Conservation (phyloP, 2,888 invertebrate genomes). For the Caenorhabditis sp. region DNA sequence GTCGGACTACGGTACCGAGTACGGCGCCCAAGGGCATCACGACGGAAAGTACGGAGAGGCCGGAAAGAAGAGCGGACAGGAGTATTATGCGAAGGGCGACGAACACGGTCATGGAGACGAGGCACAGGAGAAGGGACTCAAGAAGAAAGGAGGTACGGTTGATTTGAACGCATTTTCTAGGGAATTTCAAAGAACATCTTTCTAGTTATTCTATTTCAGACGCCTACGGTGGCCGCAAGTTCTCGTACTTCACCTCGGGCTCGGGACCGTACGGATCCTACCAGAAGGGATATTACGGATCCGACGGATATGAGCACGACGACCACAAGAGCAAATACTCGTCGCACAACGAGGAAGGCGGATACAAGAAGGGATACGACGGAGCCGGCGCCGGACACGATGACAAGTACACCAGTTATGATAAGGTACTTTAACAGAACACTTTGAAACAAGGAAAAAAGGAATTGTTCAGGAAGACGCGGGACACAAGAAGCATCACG, state of each 20-base stretch:
- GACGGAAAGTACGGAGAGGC: constrained; percentile 57
- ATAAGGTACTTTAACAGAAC: constrained; percentile 32
- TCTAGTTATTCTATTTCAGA: constrained; percentile 35
- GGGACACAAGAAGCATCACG: constrained; percentile 50
- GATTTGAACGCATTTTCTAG: background rate
- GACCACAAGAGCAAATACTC: constrained; percentile 55
- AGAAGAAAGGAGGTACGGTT: constrained; percentile 50
- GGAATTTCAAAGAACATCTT: background rate
- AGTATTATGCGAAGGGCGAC: constrained; percentile 57
- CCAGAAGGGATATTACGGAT: constrained; percentile 68
- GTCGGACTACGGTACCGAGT: constrained; percentile 39
- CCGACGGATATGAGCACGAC: constrained; percentile 63
- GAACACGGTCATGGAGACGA: constrained; percentile 58
- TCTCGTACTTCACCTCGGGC: constrained; percentile 67
- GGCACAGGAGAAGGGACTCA: constrained; percentile 56
- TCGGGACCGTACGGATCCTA: constrained; percentile 66
- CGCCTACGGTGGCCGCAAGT: constrained; percentile 65
- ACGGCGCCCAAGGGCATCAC: constrained; percentile 52
- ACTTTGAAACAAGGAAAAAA: background rate
- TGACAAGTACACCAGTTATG: constrained; percentile 59
- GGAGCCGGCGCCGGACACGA: constrained; percentile 53
- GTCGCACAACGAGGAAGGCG: constrained; percentile 46
- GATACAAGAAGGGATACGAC: constrained; percentile 63
- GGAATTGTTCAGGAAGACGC: constrained; percentile 36
- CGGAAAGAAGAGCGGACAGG: constrained; percentile 37